These are phyloP conservation scores for Gymnobelideus leadbeateri DNA, from an alignment of 2,113 vertebrate genomes.

Conservation along the genomic window DNA sequence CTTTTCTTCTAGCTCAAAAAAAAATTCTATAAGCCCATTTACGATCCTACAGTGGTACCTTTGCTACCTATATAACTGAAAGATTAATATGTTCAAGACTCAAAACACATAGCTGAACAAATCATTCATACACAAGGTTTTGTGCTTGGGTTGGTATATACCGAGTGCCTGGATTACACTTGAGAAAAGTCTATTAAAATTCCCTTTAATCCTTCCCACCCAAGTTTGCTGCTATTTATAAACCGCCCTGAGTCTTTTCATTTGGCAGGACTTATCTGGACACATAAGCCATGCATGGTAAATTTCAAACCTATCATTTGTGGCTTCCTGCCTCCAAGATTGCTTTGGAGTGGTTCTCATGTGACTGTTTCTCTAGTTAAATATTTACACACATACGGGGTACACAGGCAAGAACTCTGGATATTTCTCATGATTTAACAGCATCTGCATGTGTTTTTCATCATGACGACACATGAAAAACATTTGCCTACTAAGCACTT, in stretches of 20 bases:
- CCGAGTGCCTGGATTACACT: conserved; percentile 66
- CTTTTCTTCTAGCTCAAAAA: neutral
- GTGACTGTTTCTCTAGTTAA: conserved; percentile 80
- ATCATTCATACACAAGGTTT: conserved; percentile 69
- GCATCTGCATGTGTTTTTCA: conserved; percentile 83
- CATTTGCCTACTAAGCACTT: conserved; percentile 82
- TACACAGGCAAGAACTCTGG: conserved; percentile 67
- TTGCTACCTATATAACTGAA: conserved; percentile 30
- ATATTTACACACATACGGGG: conserved; percentile 78
- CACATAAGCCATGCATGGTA: conserved; percentile 67
- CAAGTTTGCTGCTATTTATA: conserved; percentile 75
- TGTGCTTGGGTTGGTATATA: conserved; percentile 66
- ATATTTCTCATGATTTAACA: conserved; percentile 82
- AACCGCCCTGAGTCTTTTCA: conserved; percentile 76
- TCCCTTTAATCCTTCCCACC: conserved; percentile 58
- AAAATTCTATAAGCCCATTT: conserved; percentile 6
- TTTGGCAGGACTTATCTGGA: conserved; percentile 82
- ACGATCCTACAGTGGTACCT: conserved; percentile 1
- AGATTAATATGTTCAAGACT: conserved; percentile 54
- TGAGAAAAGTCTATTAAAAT: conserved; percentile 71
- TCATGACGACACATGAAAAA: conserved; percentile 80
- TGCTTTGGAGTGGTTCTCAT: conserved; percentile 72
- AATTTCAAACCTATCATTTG: conserved; percentile 85
- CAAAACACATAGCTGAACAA: conserved; percentile 14
- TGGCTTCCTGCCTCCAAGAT: conserved; percentile 83